phyloP scores from a whole-genome alignment of 2,797 vertebrate genomes.

The Sebastes minor region DNA sequence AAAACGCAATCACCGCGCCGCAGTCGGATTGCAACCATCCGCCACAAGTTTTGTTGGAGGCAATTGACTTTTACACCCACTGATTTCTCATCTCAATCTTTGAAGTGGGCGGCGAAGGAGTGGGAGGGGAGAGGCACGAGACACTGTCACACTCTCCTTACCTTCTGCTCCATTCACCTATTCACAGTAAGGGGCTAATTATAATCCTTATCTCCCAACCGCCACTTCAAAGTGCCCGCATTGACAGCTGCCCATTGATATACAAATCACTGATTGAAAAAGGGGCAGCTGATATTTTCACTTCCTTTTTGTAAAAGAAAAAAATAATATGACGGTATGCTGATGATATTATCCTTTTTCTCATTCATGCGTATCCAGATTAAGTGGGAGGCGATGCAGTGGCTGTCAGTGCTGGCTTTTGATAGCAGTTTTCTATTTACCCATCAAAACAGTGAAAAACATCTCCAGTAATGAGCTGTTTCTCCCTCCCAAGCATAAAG shows the following conservation, averaged over 20 bases:
- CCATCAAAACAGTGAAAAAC: slow-evolving; percentile 72
- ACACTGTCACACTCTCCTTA: slow-evolving; percentile 50
- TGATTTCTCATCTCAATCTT: slow-evolving; percentile 64
- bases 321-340: slow-evolving; percentile 47
- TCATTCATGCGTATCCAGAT: slow-evolving; percentile 71
- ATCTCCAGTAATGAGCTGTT: slow-evolving; percentile 72
- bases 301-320: slow-evolving; percentile 35
- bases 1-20: slow-evolving; percentile 67
- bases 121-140: slow-evolving; percentile 10
- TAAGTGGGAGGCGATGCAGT: slow-evolving; percentile 62
- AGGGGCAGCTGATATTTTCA: slow-evolving; percentile 46
- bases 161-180: slow-evolving; percentile 53
- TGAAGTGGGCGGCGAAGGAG: slow-evolving; percentile 41
- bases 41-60: slow-evolving; percentile 58
- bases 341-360: slow-evolving; percentile 70
- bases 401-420: slow-evolving; percentile 64
- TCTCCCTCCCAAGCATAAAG: slow-evolving; percentile 66
- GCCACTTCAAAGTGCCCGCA: slow-evolving; percentile 56
- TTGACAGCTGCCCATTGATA: slow-evolving; percentile 70
- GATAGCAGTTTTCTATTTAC: slow-evolving; percentile 72
- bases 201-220: slow-evolving; percentile 60
- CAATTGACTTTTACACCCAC: slow-evolving; percentile 73
- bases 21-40: slow-evolving; percentile 63
- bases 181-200: slow-evolving; percentile 62
- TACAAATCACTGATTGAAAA: slow-evolving; percentile 68